Conservation (phyloP, 2,888 invertebrate species). For the Ectemnius continuus region DNA sequence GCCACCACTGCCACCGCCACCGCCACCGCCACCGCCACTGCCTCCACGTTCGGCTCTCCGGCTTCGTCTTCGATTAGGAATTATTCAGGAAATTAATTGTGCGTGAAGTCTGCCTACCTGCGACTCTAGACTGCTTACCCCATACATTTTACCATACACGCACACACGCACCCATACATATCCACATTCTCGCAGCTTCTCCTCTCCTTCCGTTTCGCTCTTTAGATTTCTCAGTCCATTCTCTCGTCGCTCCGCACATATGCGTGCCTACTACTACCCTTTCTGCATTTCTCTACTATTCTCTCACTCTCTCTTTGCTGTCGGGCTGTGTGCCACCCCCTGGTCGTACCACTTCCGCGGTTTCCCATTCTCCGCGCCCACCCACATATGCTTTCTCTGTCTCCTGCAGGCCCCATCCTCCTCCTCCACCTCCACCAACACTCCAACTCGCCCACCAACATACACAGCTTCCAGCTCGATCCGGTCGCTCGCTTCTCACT, state of each 20-base stretch:
- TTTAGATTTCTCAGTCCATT: constrained; percentile 2
- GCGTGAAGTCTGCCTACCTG: constrained; percentile 71
- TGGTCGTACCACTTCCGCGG: constrained; percentile 49
- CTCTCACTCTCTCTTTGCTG: background rate
- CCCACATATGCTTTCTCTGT: constrained; percentile 40
- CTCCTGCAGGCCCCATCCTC: constrained; percentile 13
- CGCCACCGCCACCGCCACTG: constrained; percentile 38
- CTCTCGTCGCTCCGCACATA: constrained; percentile 7
- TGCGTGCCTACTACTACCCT: constrained; percentile 10
- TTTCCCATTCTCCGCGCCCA: constrained; percentile 50
- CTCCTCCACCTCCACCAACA: background rate
- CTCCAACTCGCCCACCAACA: background rate
- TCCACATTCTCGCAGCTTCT: background rate
- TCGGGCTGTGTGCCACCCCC: constrained; percentile 38
- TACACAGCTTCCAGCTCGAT: constrained; percentile 18
- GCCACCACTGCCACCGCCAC: constrained; percentile 31
- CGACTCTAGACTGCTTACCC: constrained; percentile 36
- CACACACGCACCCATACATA: no score
- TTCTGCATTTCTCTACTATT: constrained; percentile 36
- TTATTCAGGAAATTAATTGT: constrained; percentile 77
- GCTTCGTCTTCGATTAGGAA: constrained; percentile 71
- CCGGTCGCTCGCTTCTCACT: constrained; percentile 8
- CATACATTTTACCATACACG: background rate
- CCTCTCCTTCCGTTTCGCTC: constrained; percentile 9
- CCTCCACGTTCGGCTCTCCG: constrained; percentile 50